phyloP scores from a whole-genome alignment of 2,113 vertebrate species.

The Mionectes macconnelli region DNA sequence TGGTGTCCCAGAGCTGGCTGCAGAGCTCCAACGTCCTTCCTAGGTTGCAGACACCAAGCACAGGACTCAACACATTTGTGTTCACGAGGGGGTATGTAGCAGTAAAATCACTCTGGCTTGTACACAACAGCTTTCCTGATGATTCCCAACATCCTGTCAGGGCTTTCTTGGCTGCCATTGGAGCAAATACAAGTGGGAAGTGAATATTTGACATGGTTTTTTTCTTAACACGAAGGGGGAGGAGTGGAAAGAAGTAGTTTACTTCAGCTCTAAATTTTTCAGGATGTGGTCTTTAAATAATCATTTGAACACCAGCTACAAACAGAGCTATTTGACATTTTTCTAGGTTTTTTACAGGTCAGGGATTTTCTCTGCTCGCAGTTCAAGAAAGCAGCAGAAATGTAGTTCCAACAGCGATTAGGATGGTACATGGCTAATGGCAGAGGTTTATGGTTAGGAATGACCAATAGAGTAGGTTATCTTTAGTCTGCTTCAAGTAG shows the following conservation, averaged over 20 bases:
- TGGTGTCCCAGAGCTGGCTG: neutral
- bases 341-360: constrained; percentile 14
- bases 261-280: constrained; percentile 44
- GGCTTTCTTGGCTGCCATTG: neutral
- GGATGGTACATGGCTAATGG: constrained; percentile 30
- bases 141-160: neutral
- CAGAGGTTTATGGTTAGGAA: neutral
- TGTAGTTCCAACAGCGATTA: neutral
- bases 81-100: neutral
- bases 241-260: neutral
- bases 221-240: neutral
- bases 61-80: neutral
- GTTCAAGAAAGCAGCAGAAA: neutral
- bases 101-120: neutral
- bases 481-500: neutral
- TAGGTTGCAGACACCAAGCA: neutral
- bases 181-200: neutral
- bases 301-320: constrained; percentile 24
- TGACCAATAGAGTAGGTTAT: neutral
- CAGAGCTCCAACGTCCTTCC: neutral
- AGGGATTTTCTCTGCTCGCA: constrained; percentile 4
- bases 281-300: constrained; percentile 44
- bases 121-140: neutral
- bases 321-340: constrained; percentile 32
- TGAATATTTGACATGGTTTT: neutral